Conservation (phyloP, 2,113 vertebrate species). For the Vidua macroura region DNA sequence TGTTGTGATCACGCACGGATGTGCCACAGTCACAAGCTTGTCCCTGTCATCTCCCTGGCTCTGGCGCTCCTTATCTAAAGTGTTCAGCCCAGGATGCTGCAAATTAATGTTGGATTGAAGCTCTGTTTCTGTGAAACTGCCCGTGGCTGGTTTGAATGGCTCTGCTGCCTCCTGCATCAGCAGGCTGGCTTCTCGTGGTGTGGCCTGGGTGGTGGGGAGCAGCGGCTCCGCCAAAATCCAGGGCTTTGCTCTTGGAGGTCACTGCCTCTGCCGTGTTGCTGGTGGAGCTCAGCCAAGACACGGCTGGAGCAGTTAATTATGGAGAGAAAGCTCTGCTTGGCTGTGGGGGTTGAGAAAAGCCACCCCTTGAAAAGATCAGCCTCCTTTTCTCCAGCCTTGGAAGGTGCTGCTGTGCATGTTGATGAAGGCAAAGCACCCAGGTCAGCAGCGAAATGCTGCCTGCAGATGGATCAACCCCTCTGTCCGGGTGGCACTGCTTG, state of each 20-base stretch:
- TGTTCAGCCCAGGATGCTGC: constrained; percentile 65
- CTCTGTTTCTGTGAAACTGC: constrained; percentile 48
- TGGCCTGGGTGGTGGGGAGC: background rate
- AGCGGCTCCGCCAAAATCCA: background rate
- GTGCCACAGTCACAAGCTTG: constrained; percentile 8
- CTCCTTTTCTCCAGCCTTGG: background rate
- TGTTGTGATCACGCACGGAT: background rate
- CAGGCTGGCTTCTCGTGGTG: background rate
- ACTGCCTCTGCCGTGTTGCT: background rate
- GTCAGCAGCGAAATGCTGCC: background rate
- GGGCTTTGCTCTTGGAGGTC: background rate
- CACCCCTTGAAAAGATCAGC: constrained; percentile 1
- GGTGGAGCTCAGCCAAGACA: background rate
- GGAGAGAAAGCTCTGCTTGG: background rate
- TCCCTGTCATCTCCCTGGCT: constrained; percentile 44
- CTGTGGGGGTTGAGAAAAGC: background rate
- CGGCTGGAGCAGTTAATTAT: background rate
- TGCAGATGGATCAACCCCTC: background rate
- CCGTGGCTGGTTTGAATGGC: constrained; percentile 47
- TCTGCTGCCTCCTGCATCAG: background rate
- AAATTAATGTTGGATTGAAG: constrained; percentile 65
- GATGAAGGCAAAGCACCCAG: constrained; percentile 26
- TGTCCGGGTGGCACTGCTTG: accelerated
- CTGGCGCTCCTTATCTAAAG: constrained; percentile 58
- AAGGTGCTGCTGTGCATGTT: constrained; percentile 8